Base-by-base conservation (phyloP, 2,797 vertebrate species). In the Gephyroberyx darwinii region DNA sequence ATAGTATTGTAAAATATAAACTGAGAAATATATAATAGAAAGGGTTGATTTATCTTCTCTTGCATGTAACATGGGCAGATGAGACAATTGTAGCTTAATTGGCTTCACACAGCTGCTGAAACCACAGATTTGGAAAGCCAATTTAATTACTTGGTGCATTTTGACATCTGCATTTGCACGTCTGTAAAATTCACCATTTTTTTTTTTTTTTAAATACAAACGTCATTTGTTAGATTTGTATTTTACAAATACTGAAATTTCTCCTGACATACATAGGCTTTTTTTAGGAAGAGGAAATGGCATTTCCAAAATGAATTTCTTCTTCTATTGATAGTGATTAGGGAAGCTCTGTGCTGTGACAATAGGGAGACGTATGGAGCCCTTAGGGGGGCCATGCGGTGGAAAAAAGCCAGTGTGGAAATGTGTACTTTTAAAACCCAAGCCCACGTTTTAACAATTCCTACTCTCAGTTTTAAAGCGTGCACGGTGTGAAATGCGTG, bases 391-490 rank as follows among this genome's bases (percentile, higher is more conserved):
- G 12, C 3, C 9, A 4, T 1, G 10, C 3, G 39, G 39, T 12
- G 10, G 12, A 10, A 10, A 10, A 1, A 4, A 2, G 39, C 12
- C 39, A 41, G 39, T 4, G 39, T 41, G 10, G 10, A 41, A 41
- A 41, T 41, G 10, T 13, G 4, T 41, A 41, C 10, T 13, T 41
- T 41, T 41, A 41, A 41, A 41, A 13, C 12, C 39, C 39, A 41
- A 13, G 22, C 1, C n/a, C 5, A 59, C 39, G 56, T 48, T 12
- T 12, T 12, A 57, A 65, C 60, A 52, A 16, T 31, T 14, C 41
- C 17, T 47, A 14, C 37, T 61, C 64, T 60, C 5, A 30, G n/a
- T 45, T 73, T 71, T 65, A 5, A 56, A 26, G 26, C 26, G 26
- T 26, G 26, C 26, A 26, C 26, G 26, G 26, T 26, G 26, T 26